Conservation (phyloP, 1,140 invertebrate genomes). For the Leptinotarsa undecemlineata region DNA sequence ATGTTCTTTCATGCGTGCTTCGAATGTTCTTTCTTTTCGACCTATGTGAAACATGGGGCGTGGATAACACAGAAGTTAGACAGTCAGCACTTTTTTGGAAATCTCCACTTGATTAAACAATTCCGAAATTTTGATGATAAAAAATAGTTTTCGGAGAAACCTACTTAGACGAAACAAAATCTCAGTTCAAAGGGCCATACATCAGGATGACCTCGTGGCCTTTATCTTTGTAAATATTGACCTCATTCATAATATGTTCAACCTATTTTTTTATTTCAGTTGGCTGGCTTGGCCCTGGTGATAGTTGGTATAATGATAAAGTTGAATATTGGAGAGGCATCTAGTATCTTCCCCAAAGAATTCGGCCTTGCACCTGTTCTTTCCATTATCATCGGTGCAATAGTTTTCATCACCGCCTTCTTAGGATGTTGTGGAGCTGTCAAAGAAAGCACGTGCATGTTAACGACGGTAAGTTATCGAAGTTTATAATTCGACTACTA, state of each 20-base stretch:
- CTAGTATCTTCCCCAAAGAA: constrained; percentile 40
- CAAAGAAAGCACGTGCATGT: constrained; percentile 81
- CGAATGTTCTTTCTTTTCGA: no score
- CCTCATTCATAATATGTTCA: not conserved
- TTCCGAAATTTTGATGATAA: no score
- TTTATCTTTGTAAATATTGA: no score
- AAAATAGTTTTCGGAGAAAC: no score
- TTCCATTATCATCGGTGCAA: constrained; percentile 75
- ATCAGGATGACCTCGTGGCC: no score
- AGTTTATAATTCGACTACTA: no score
- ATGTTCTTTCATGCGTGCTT: no score
- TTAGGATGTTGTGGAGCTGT: constrained; percentile 87
- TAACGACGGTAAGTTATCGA: constrained; percentile 66
- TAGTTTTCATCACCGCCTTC: constrained; percentile 81
- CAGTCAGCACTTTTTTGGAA: no score
- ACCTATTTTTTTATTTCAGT: constrained; percentile 46
- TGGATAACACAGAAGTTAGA: no score
- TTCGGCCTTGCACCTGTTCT: constrained; percentile 68
- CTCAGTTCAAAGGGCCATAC: no score
- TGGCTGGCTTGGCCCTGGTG: constrained; percentile 50
- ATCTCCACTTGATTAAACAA: no score
- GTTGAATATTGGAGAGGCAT: constrained; percentile 44
- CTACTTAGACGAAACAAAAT: accelerated
- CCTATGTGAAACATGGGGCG: no score
- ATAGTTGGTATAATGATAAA: constrained; percentile 51